Conservation (phyloP, 1,140 invertebrate species). For the Odontomachus brunneus region DNA sequence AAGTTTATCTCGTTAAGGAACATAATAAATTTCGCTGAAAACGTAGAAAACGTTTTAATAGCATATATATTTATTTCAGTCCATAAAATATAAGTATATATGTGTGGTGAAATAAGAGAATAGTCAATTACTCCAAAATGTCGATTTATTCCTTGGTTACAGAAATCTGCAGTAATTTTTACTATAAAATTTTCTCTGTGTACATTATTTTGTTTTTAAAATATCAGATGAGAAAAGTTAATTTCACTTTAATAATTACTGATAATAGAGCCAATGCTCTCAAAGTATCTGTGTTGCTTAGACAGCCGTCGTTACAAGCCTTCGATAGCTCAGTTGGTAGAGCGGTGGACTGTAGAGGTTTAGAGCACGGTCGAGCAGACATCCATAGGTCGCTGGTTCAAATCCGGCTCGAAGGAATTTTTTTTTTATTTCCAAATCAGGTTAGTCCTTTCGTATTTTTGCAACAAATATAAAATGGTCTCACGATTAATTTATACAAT, state of each 20-base stretch:
- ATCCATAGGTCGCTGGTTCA: slow-evolving; percentile 83
- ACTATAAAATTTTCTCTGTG: no score
- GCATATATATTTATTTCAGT: no score
- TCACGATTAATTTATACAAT: not conserved
- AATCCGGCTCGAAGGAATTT: slow-evolving; percentile 81
- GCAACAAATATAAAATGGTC: not conserved
- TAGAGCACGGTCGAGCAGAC: slow-evolving; percentile 4
- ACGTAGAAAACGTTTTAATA: no score
- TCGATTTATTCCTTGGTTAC: no score
- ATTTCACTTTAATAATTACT: not conserved
- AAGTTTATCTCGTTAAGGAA: no score
- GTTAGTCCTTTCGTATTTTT: not conserved
- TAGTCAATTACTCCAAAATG: no score
- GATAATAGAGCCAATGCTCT: not conserved
- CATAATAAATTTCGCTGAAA: no score
- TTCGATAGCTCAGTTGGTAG: slow-evolving; percentile 69
- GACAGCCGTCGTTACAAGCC: slow-evolving; percentile 9
- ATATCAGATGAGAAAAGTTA: not conserved
- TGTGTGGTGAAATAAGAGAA: no score
- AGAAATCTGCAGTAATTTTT: no score
- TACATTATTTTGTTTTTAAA: not conserved
- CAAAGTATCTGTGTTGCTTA: not conserved
- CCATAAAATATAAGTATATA: no score
- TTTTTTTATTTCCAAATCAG: slow-evolving; percentile 21
- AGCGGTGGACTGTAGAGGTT: no score